Evolutionary conservation across 2,113 vertebrate genomes (phyloP), one percentile per base, ranked within the genome.

Genomic region (Abramis brama): DNA sequence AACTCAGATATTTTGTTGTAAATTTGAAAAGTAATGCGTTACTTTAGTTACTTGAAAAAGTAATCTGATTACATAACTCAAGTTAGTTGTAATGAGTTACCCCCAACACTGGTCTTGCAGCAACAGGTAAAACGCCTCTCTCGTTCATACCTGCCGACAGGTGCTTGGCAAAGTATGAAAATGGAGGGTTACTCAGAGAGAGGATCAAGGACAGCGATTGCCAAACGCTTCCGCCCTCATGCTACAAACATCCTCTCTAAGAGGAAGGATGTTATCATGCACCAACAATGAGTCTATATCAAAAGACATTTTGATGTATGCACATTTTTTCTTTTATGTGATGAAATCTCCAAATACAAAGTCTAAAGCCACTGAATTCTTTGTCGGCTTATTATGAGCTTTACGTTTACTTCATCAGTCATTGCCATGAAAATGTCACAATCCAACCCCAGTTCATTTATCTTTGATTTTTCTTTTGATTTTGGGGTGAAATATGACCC

Each of bases 81-180:
- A 43, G 43, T 43, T 43, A 43, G 8, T 43, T 43, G 43, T 9
- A 43, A 9, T 43, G 43, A 43, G 43, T 43, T 43, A 10, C 43
- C 9, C 43, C 8, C 43, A 9, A 43, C 43, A 43, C 43, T 43
- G 43, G 43, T 43, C 43, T 43, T 80, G 79, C 79, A 74, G 87
- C 74, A 30, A 83, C 57, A 57, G 50, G 73, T 88, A 87, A 79
- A 88, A 84, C 68, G 77, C 50, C 76, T 9, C 73, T 86, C 60
- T 91, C 85, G 92, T 92, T 93, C 92, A 90, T 93, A 93, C 92
- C 93, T 94, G 94, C 30, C 84, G 91, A 94, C 94, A 94, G 94
- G 94, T 94, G 94, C 88, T 93, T 93, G 93, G 93, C 91, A 94
- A 89, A 87, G 86, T 79, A 85, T 73, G 83, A 85, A 87, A 62